Conservation (phyloP, 2,113 vertebrate genomes). For the Microtus pennsylvanicus region DNA sequence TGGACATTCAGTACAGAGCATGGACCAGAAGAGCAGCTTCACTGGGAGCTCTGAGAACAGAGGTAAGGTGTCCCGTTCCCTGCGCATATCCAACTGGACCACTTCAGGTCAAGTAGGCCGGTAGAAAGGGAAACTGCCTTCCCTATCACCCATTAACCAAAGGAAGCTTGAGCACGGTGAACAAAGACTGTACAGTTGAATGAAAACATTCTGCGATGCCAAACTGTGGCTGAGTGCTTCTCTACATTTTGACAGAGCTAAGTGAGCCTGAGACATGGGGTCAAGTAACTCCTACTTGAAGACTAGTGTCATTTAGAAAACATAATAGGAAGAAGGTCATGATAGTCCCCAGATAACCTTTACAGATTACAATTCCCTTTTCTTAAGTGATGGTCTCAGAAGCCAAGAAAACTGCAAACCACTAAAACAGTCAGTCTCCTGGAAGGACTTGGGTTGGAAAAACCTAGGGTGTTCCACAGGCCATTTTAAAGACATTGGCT, state of each 20-base stretch:
- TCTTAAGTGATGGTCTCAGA: background rate
- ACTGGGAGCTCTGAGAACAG: background rate
- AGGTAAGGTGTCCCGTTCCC: background rate
- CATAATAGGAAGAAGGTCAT: background rate
- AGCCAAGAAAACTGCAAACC: background rate
- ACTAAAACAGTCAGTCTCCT: background rate
- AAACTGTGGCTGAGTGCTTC: background rate
- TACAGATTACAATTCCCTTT: background rate
- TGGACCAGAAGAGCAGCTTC: background rate
- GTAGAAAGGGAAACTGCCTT: background rate
- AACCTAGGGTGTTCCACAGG: background rate
- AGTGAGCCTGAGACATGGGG: background rate
- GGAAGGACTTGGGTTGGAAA: background rate
- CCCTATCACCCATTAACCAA: no score
- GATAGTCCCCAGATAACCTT: background rate
- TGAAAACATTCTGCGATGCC: background rate
- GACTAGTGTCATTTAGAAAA: background rate
- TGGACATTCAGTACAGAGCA: background rate
- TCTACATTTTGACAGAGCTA: background rate
- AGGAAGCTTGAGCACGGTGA: background rate
- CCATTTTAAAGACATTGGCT: background rate
- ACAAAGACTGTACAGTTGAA: background rate
- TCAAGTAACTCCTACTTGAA: background rate
- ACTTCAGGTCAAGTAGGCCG: background rate
- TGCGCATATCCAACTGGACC: background rate